Conservation (phyloP, 1,140 invertebrate species). For the Hestina assimilis region DNA sequence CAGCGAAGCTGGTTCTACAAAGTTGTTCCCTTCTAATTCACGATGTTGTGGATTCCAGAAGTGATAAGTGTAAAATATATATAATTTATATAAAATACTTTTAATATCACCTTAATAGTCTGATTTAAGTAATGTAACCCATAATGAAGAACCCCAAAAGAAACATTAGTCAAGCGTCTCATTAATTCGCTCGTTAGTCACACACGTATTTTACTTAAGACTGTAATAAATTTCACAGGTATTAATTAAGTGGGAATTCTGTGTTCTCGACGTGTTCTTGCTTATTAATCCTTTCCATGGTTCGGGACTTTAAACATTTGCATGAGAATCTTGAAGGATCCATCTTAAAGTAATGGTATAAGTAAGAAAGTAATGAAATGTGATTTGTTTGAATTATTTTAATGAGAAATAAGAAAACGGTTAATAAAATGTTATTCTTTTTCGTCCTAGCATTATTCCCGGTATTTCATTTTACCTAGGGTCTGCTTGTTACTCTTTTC, state of each 20-base stretch:
- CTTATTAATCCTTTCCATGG: slow-evolving; percentile 3
- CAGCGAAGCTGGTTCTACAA: too few relatives aligned
- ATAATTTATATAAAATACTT: background rate
- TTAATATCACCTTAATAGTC: background rate
- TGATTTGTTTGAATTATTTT: too few relatives aligned
- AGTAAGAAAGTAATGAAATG: too few relatives aligned
- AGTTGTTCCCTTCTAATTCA: too few relatives aligned
- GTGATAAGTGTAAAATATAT: background rate
- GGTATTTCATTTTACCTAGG: too few relatives aligned
- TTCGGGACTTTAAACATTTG: slow-evolving; percentile 10
- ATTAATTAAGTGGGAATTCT: slow-evolving; percentile 16
- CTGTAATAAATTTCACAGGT: slow-evolving; percentile 10
- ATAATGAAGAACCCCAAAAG: background rate
- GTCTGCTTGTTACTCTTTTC: too few relatives aligned
- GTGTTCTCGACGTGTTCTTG: slow-evolving; percentile 1
- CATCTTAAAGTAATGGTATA: too few relatives aligned
- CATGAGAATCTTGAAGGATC: slow-evolving; percentile 8
- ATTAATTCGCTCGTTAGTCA: slow-evolving; percentile 4
- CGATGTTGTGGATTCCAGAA: too few relatives aligned
- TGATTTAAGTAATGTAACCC: background rate
- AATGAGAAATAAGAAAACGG: too few relatives aligned
- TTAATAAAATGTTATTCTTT: too few relatives aligned
- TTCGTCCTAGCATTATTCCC: too few relatives aligned
- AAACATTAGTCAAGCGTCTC: slow-evolving; percentile 11
- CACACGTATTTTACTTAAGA: slow-evolving; percentile 13